phyloP scores from a whole-genome alignment of 1,140 invertebrate genomes.

The Cylas formicarius region DNA sequence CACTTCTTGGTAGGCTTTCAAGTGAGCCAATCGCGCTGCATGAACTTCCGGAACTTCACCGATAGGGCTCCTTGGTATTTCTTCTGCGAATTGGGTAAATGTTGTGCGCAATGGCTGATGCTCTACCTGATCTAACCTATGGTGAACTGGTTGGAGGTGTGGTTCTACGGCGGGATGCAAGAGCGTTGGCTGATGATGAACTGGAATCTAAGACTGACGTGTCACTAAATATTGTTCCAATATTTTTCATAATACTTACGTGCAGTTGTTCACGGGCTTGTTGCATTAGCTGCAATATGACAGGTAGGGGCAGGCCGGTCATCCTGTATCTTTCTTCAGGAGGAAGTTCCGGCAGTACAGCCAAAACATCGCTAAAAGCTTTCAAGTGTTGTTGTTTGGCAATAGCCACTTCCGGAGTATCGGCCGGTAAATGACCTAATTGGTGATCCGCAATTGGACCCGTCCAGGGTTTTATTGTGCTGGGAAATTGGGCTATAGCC shows the following conservation, averaged over 20 bases:
- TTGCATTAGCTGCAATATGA: background rate
- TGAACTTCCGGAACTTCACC: conserved; percentile 22
- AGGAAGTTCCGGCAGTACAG: conserved; percentile 14
- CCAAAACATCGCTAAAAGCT: conserved; percentile 9
- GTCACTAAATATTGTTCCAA: background rate
- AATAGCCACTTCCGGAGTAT: conserved; percentile 24
- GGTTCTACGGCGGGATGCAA: no score
- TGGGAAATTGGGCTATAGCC: no score
- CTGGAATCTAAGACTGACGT: background rate
- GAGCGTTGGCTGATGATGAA: background rate
- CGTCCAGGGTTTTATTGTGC: conserved; percentile 11
- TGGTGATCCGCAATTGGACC: conserved; percentile 21
- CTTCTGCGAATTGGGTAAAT: conserved; percentile 14
- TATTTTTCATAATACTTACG: background rate
- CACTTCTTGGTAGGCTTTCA: conserved; percentile 15
- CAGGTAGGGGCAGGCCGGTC: background rate
- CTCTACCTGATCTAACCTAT: no score
- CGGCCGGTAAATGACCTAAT: conserved; percentile 14
- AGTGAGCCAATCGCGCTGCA: conserved; percentile 21
- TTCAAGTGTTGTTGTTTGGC: conserved; percentile 16
- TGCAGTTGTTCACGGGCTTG: background rate
- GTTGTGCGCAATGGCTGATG: no score
- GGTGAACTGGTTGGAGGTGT: no score
- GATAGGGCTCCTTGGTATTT: conserved; percentile 16
- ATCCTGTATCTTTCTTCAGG: conserved; percentile 13